A percentile compares a stretch with the other conserved stretches of the same genome.
phyloP scores from a whole-genome alignment of 1,140 invertebrate species.

The Leptopilina clavipes region DNA sequence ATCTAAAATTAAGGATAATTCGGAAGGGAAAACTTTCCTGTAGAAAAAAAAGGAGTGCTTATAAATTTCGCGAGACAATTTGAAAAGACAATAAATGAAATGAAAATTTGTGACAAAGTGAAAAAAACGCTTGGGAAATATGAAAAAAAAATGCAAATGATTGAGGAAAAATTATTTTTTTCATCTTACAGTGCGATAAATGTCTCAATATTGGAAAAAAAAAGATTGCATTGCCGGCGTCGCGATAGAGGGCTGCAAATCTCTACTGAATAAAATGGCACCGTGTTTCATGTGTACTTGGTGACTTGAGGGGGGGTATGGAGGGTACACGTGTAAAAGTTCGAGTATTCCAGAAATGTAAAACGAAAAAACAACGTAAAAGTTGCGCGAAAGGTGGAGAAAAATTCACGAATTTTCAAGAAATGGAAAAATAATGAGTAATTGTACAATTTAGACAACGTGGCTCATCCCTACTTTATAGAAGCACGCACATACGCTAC shows the following conservation, averaged over 20 bases:
- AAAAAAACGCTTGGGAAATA: not conserved
- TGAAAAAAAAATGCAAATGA: not conserved
- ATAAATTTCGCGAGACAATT: not conserved
- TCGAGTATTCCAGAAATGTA: not conserved
- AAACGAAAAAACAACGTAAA: not conserved
- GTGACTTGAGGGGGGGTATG: not conserved
- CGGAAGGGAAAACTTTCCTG: not conserved
- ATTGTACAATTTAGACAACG: slow-evolving; percentile 56
- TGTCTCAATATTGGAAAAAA: slow-evolving; percentile 20
- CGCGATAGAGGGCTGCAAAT: slow-evolving; percentile 37
- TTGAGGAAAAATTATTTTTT: slow-evolving; percentile 23
- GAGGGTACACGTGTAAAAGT: slow-evolving; percentile 2
- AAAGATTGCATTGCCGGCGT: slow-evolving; percentile 17
- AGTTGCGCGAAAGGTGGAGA: too few relatives aligned
- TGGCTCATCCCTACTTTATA: slow-evolving; percentile 60
- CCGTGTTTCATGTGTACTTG: slow-evolving; percentile 15
- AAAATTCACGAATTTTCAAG: not conserved
- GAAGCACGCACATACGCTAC: slow-evolving; percentile 59
- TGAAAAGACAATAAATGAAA: not conserved
- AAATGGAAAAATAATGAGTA: slow-evolving; percentile 39
- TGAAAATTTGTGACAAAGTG: not conserved
- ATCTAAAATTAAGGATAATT: not conserved
- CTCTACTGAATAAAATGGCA: slow-evolving; percentile 4
- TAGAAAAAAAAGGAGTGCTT: slow-evolving; percentile 13
- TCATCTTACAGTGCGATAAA: slow-evolving; percentile 15